A percentile compares a stretch with the other conserved stretches of the same genome.
These are phyloP conservation scores for Eretmochelys imbricata DNA, from an alignment of 2,113 vertebrate species.

Conservation along the genomic window DNA sequence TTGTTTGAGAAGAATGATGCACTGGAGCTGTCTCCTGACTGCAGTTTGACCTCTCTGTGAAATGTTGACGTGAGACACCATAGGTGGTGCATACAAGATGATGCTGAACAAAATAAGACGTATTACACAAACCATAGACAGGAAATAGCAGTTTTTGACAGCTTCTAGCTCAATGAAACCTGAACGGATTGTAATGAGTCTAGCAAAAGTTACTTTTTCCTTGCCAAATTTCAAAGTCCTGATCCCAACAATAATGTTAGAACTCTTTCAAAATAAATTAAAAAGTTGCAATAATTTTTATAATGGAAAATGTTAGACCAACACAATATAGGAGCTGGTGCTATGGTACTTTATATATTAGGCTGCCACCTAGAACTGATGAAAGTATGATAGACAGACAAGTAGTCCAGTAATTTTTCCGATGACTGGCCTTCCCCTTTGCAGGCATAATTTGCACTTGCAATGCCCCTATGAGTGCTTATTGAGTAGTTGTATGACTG, in stretches of 20 bases:
- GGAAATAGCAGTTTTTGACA: fast-evolving
- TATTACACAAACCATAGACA: neutral
- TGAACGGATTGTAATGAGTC: neutral
- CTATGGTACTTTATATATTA: neutral
- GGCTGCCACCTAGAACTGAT: neutral
- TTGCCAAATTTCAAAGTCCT: neutral
- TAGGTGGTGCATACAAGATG: neutral
- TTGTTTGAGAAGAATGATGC: neutral
- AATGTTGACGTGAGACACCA: neutral
- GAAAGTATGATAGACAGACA: neutral
- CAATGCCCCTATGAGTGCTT: neutral
- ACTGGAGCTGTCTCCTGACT: neutral
- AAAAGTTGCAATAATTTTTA: neutral
- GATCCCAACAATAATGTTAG: neutral
- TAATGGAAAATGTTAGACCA: neutral
- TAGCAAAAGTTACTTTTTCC: neutral
- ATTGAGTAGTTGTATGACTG: fast-evolving
- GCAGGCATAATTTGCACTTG: neutral
- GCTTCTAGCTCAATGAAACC: neutral
- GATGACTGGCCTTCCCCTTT: neutral
- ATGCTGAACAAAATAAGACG: neutral
- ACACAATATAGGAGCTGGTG: neutral
- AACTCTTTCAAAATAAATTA: neutral
- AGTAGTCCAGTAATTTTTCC: neutral
- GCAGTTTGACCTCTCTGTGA: neutral